Evolutionary conservation across 2,113 vertebrate species (phyloP), one percentile per base, ranked within the genome.

Genomic region (Ceyx cyanopectus): DNA sequence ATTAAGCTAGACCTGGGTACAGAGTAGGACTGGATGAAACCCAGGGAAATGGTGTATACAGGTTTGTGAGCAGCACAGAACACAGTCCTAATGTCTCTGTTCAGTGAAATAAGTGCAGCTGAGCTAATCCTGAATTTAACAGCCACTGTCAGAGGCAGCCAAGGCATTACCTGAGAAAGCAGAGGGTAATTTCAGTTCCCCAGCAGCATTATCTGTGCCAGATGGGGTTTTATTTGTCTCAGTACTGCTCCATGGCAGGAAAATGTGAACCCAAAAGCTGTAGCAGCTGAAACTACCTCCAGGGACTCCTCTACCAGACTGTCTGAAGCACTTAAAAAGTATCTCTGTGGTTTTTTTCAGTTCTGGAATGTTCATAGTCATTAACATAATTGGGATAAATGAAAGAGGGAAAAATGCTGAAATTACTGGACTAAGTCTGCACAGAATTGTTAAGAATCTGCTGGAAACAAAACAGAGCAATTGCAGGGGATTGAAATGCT

Each of bases 261-360:
- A 73, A 92, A 91, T 14, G 37, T 77, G 63, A 76, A 79, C 46
- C 46, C 48, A 81, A 32, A 32, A 56, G 48, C 45, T 62, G 37
- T 41, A 77, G 20, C 62, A 88, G 45, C 50, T 79, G 76, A 89
- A 94, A 62, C 46, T 73, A 70, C 19, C 45, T 89, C 45, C 57
- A 72, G 80, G 40, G 63, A 70, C 54, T 83, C 18, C n/a, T 73
- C 21, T 93, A 32, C 29, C 79, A 83, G 63, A 53, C 57, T 73
- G 75, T 74, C 87, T 88, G 69, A 91, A 83, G 20, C n/a, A 70
- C 8, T 91, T 94, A 66, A 77, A 85, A 83, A 85, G 14, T 43
- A 48, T 57, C 12, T 56, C 18, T 45, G 14, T 45, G 19, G 32
- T 51, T 26, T 83, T 56, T 89, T 60, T 51, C 78, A 90, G 62